phyloP scores from a whole-genome alignment of 2,888 invertebrate species.

The Chironomus tentans region DNA sequence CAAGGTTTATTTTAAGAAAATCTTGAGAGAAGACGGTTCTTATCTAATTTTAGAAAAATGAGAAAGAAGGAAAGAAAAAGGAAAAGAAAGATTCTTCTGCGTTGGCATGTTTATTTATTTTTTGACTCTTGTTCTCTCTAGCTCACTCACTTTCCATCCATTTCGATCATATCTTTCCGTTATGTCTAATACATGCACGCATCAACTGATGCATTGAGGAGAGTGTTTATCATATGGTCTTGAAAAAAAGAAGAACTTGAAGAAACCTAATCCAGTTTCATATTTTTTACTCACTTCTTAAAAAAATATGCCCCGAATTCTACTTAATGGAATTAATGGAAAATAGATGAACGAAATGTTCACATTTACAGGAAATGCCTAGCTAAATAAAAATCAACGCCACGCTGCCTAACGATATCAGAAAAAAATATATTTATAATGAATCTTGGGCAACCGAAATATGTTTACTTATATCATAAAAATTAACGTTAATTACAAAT shows the following conservation, averaged over 20 bases:
- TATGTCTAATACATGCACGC: background rate
- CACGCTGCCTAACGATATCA: background rate
- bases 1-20: constrained; percentile 20
- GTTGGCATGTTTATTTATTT: constrained; percentile 6
- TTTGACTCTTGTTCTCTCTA: background rate
- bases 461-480: background rate
- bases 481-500: constrained; percentile 19
- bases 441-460: background rate
- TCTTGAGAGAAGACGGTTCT: constrained; percentile 16
- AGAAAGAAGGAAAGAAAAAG: background rate
- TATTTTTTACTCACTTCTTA: background rate
- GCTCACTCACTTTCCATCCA: background rate
- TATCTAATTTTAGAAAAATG: constrained; percentile 24
- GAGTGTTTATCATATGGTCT: background rate
- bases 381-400: background rate
- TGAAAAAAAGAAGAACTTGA: background rate
- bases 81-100: background rate
- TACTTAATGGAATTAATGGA: too few species aligned
- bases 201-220: background rate
- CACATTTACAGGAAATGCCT: too few species aligned
- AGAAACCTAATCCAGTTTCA: too few species aligned
- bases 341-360: too few species aligned
- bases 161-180: background rate
- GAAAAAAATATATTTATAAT: background rate
- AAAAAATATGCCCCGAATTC: background rate